These are phyloP conservation scores for Sebastes matsubarae DNA, from an alignment of 2,797 vertebrate genomes.

Conservation along the genomic window DNA sequence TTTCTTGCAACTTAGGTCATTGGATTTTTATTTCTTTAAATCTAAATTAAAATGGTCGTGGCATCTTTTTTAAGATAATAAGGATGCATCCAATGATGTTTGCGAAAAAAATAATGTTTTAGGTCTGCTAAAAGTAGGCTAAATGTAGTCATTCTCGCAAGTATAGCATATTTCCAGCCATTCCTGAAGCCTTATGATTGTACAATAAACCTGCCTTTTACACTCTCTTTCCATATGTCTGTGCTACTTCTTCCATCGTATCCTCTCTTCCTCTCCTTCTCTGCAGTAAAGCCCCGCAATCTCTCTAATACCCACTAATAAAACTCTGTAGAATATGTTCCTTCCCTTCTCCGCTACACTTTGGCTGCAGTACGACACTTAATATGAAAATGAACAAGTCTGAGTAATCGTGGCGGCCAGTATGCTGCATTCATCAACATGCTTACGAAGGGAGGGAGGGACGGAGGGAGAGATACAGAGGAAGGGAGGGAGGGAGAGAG, in stretches of 20 bases:
- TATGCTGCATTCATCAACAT: constrained; percentile 18
- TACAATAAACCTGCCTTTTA: background rate
- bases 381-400: constrained; percentile 45
- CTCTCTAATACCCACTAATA: constrained; percentile 22
- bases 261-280: background rate
- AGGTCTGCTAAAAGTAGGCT: background rate
- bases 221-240: background rate
- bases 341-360: background rate
- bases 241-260: background rate
- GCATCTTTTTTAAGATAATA: background rate
- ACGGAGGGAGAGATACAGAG: background rate
- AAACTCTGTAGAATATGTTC: constrained; percentile 20
- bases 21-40: background rate
- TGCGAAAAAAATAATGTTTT: background rate
- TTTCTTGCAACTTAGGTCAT: background rate
- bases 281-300: background rate
- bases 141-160: background rate
- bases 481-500: background rate
- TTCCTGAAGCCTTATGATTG: background rate
- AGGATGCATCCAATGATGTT: background rate
- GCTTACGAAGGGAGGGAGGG: background rate
- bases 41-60: background rate
- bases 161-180: background rate
- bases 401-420: constrained; percentile 13
- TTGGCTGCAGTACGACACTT: constrained; percentile 18